These are phyloP conservation scores for Sparus aurata DNA, from an alignment of 2,797 vertebrate genomes.

Conservation along the genomic window DNA sequence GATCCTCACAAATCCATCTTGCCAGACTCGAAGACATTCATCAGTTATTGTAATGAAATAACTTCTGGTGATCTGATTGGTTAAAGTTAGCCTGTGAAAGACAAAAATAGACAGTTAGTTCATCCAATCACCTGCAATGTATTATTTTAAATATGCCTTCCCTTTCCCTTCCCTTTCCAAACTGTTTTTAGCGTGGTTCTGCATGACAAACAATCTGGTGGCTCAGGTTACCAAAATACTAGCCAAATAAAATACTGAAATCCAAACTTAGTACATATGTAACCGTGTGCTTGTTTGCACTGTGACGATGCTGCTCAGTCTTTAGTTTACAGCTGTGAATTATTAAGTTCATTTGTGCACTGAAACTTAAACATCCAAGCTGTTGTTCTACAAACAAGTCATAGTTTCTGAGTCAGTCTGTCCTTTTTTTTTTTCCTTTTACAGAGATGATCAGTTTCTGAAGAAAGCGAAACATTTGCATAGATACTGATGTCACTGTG, in stretches of 20 bases:
- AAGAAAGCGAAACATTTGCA: background rate
- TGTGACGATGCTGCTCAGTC: constrained; percentile 13
- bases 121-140: too few species aligned
- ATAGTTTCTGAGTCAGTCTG: constrained; percentile 15
- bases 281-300: constrained; percentile 8
- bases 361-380: constrained; percentile 40
- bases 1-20: too few species aligned
- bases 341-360: constrained; percentile 31
- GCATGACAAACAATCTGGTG: too few species aligned
- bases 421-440: background rate
- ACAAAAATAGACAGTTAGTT: too few species aligned
- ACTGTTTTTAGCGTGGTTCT: too few species aligned
- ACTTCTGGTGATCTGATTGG: too few species aligned
- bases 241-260: background rate
- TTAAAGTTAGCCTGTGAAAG: too few species aligned
- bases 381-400: constrained; percentile 40
- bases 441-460: background rate
- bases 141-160: too few species aligned
- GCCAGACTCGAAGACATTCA: too few species aligned
- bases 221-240: background rate
- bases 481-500: constrained; percentile 12
- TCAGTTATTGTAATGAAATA: too few species aligned
- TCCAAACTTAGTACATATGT: background rate
- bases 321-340: constrained; percentile 41
- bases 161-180: too few species aligned